Conservation (phyloP, 2,113 vertebrate genomes). For the Pluvialis apricaria region DNA sequence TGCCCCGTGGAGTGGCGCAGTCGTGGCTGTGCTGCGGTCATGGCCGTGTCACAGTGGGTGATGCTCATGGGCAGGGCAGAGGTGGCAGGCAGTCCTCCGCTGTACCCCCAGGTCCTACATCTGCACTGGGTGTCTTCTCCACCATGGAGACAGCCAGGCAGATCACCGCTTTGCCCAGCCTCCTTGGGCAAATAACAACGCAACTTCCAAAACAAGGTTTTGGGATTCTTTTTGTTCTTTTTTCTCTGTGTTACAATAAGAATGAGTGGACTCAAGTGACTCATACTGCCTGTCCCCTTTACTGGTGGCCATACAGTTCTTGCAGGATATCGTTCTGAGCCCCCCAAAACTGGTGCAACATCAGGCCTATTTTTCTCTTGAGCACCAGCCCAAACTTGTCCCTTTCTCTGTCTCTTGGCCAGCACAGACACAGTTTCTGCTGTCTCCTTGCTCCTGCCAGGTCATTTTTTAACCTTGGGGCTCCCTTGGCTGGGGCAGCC, state of each 20-base stretch:
- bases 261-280: neutral
- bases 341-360: neutral
- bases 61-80: neutral
- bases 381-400: neutral
- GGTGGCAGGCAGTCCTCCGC: neutral
- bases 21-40: accelerated
- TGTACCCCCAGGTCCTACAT: accelerated
- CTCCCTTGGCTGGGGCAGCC: neutral
- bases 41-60: accelerated
- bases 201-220: neutral
- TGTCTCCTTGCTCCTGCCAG: neutral
- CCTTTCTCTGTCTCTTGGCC: neutral
- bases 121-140: neutral
- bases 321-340: neutral
- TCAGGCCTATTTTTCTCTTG: neutral
- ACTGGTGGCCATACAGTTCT: neutral
- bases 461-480: accelerated
- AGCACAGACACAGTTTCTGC: neutral
- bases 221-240: neutral
- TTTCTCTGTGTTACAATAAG: neutral
- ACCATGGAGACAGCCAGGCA: accelerated
- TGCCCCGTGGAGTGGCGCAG: accelerated
- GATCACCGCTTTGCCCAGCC: neutral
- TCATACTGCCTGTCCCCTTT: neutral
- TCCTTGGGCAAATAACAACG: neutral